Conservation (phyloP, 2,113 vertebrate species). For the Cyanocitta stelleri region DNA sequence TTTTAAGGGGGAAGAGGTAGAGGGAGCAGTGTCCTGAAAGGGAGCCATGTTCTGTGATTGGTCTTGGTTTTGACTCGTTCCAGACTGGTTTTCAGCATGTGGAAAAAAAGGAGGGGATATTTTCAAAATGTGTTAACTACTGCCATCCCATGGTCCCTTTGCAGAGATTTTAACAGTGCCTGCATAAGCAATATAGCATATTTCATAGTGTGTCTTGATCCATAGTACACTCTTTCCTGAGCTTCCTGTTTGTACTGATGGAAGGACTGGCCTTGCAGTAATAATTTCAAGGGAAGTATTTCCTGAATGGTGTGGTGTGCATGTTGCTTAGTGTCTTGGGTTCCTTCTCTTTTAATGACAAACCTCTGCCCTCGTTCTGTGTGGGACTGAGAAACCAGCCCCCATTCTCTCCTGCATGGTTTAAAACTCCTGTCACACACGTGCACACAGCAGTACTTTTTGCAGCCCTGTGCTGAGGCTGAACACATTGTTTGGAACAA, state of each 20-base stretch:
- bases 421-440: rapidly evolving
- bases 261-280: not conserved
- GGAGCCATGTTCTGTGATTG: not conserved
- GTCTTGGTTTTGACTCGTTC: not conserved
- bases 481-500: rapidly evolving
- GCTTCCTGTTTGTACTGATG: not conserved
- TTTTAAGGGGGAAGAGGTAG: not conserved
- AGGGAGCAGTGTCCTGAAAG: not conserved
- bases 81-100: not conserved
- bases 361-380: not conserved
- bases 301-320: not conserved
- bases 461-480: not conserved
- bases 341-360: not conserved
- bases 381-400: not conserved
- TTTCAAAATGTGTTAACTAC: conserved; percentile 7
- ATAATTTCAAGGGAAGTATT: not conserved
- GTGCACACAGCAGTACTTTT: not conserved
- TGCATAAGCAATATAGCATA: not conserved
- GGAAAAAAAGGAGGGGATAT: not conserved
- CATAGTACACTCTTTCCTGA: not conserved
- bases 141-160: conserved; percentile 9
- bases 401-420: not conserved
- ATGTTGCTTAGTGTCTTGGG: not conserved
- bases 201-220: not conserved
- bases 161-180: not conserved